These are phyloP conservation scores for Mustela nigripes DNA, from an alignment of 2,113 vertebrate genomes.

Conservation along the genomic window DNA sequence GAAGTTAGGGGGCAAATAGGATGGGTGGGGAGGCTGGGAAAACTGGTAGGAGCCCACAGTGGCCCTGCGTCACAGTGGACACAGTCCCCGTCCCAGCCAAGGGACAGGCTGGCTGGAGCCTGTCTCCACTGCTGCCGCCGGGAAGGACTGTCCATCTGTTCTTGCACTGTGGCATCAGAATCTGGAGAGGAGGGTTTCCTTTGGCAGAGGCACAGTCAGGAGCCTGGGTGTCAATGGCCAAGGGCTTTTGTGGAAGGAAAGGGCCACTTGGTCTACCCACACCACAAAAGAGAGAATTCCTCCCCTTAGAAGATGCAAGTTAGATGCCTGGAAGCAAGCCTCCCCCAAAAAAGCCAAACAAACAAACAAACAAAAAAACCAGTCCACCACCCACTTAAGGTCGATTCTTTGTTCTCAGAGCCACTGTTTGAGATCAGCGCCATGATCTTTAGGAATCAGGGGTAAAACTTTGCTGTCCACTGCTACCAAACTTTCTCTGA, in stretches of 20 bases:
- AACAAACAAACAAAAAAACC: not conserved
- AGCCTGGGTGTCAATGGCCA: not conserved
- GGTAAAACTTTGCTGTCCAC: not conserved
- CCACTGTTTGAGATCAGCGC: not conserved
- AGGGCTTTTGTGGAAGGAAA: not conserved
- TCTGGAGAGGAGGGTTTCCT: not conserved
- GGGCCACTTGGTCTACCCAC: not conserved
- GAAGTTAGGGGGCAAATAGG: not conserved
- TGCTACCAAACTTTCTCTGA: fast-evolving
- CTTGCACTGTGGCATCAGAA: not conserved
- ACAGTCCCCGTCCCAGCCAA: not conserved
- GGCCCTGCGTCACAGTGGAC: not conserved
- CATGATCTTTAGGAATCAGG: not conserved
- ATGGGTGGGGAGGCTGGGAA: not conserved
- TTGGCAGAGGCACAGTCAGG: fast-evolving
- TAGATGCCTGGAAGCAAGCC: fast-evolving
- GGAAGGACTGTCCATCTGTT: not conserved
- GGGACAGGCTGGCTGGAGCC: not conserved
- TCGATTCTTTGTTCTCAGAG: not conserved
- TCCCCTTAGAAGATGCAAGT: too few relatives aligned
- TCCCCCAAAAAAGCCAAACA: not conserved
- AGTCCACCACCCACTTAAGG: too few relatives aligned
- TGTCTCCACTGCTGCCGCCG: fast-evolving
- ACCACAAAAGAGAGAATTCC: not conserved
- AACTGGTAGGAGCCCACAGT: not conserved